These are phyloP conservation scores for Epizoanthus rinbou DNA, from an alignment of 92 coral and sea anemone species.

Conservation along the genomic window DNA sequence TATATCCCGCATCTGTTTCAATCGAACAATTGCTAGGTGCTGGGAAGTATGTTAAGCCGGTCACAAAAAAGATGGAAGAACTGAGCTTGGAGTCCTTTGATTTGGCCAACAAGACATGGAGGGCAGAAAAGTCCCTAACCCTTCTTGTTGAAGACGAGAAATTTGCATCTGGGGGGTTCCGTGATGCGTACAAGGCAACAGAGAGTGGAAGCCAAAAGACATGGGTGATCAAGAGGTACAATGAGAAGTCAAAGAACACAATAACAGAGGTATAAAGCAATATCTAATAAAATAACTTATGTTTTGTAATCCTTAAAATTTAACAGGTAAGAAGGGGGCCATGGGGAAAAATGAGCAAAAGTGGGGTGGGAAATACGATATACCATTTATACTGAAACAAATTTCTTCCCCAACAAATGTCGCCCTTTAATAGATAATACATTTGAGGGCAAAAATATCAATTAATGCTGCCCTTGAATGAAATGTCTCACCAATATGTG, in stretches of 20 bases:
- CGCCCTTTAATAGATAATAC: constrained; percentile 2
- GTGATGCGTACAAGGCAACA: constrained; percentile 74
- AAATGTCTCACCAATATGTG: not conserved
- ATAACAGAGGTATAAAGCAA: constrained; percentile 37
- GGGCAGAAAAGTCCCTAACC: constrained; percentile 47
- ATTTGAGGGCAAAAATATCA: not conserved
- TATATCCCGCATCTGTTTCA: constrained; percentile 68
- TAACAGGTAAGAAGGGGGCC: not conserved
- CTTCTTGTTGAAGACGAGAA: constrained; percentile 58
- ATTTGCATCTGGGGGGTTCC: constrained; percentile 71
- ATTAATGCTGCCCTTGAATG: constrained; percentile 1
- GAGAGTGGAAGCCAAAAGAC: constrained; percentile 43
- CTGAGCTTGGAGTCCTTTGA: constrained; percentile 68
- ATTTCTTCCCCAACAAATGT: constrained; percentile 8
- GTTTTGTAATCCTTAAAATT: constrained; percentile 9
- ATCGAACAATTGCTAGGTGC: constrained; percentile 68
- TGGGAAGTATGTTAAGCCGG: constrained; percentile 70
- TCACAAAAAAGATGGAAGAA: constrained; percentile 54
- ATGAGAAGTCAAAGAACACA: constrained; percentile 53
- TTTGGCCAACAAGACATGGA: constrained; percentile 53
- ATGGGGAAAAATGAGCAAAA: not conserved
- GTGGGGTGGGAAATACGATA: not conserved
- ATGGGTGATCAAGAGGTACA: constrained; percentile 74
- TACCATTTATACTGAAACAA: not conserved
- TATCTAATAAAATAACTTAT: not conserved